These are phyloP conservation scores for Patella vulgata DNA, from an alignment of 1,140 invertebrate species.

Conservation along the genomic window DNA sequence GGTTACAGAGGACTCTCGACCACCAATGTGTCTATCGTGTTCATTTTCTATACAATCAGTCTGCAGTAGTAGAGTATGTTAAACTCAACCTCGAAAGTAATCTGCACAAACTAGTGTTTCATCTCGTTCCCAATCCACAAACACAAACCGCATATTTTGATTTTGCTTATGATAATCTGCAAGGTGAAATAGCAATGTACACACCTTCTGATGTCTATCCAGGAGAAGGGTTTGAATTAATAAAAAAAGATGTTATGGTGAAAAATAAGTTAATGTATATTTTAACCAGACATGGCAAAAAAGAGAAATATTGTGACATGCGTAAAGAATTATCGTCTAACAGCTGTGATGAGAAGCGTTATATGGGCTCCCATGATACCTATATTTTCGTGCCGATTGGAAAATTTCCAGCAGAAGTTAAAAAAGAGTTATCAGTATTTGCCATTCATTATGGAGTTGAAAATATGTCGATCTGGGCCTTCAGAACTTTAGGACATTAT, in stretches of 20 bases:
- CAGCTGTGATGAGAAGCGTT: background rate
- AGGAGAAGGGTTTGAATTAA: background rate
- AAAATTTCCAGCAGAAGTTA: background rate
- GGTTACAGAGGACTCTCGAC: background rate
- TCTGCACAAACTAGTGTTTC: slow-evolving; percentile 1
- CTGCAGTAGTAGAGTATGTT: background rate
- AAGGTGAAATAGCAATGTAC: background rate
- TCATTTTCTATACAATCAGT: slow-evolving; percentile 3
- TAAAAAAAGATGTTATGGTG: background rate
- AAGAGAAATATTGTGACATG: slow-evolving; percentile 7
- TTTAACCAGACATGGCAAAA: slow-evolving; percentile 8
- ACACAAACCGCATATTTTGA: background rate
- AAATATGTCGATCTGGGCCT: background rate
- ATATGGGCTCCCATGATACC: slow-evolving; percentile 6
- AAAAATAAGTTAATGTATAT: slow-evolving; percentile 2
- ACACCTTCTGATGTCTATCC: slow-evolving; percentile 3
- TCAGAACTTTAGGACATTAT: background rate
- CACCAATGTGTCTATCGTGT: no score
- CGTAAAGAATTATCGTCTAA: no score
- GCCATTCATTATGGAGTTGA: background rate
- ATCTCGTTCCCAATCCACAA: background rate
- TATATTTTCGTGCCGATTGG: slow-evolving; percentile 7
- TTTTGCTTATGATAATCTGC: slow-evolving; percentile 1
- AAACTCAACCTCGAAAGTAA: background rate
- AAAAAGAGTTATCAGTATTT: background rate